Base-by-base conservation (phyloP, 2,113 vertebrate genomes). In the Oryzias celebensis region DNA sequence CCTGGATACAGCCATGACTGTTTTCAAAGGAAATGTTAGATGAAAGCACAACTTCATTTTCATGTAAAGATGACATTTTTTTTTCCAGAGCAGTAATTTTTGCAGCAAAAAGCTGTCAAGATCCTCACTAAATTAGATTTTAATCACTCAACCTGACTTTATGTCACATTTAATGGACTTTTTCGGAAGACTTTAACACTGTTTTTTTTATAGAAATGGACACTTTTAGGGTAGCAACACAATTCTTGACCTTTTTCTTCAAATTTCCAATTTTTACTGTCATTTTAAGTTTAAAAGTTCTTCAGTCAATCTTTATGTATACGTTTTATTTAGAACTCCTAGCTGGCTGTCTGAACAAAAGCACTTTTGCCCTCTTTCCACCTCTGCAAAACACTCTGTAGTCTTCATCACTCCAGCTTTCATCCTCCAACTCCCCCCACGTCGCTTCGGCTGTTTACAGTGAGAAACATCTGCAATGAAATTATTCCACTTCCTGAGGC, bases 391-490 rank as follows among this genome's bases (percentile, higher is more conserved):
- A 77, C 68, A 68, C 55, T 81, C 77, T 31, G 73, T 52, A 3
- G 62, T 49, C 68, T 71, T 69, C 62, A 79, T 47, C 65, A 74
- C 52, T 45, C 65, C 66, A 55, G 51, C 80, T 84, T 79, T 84
- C 65, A 62, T 73, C 81, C 56, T 58, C 46, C 3, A 51, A 74
- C 81, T 70, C 54, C 77, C 68, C 71, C 75, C 76, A 70, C 58
- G 84, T 85, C 54, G 58, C 75, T 74, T 66, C 57, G 78, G 82
- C 85, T 91, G 88, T 90, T 92, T 88, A 90, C 88, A 87, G 89
- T 92, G 87, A 91, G 89, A 91, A 91, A 92, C 90, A 92, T 92
- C 91, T 92, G 92, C 89, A 92, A 90, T 91, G 89, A 89, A 92
- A 91, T 89, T 88, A 93, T 91, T 92, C 88, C 73, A 85, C 88